Conservation (phyloP, 2,113 vertebrate genomes). For the Emydocephalus ijimae region DNA sequence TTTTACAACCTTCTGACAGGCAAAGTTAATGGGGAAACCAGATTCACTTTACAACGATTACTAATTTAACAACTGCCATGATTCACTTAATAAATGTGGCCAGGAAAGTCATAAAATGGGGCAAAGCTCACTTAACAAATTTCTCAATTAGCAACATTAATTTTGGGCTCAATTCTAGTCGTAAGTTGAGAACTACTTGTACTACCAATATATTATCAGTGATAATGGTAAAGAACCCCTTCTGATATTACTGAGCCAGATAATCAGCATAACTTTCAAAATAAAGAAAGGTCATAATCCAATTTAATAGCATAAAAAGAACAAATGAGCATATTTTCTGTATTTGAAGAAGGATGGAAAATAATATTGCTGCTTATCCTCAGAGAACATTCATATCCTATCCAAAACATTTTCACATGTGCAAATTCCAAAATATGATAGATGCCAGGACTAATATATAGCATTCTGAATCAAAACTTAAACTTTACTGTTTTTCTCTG, state of each 20-base stretch:
- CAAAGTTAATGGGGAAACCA: too few relatives aligned
- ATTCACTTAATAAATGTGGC: too few relatives aligned
- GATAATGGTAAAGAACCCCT: background rate
- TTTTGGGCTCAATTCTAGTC: too few relatives aligned
- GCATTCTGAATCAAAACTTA: background rate
- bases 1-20: too few relatives aligned
- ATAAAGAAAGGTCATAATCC: slow-evolving; percentile 18
- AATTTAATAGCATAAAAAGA: background rate
- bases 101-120: too few relatives aligned
- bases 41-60: too few relatives aligned
- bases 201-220: background rate
- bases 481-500: background rate
- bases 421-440: background rate
- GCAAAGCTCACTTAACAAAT: too few relatives aligned
- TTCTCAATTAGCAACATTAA: too few relatives aligned
- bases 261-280: slow-evolving; percentile 13
- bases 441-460: slow-evolving; percentile 31
- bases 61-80: too few relatives aligned
- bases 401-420: background rate
- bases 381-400: slow-evolving; percentile 10
- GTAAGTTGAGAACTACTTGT: too few relatives aligned
- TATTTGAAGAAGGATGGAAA: slow-evolving; percentile 2
- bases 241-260: background rate
- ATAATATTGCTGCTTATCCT: slow-evolving; percentile 10
- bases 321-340: background rate